phyloP scores from a whole-genome alignment of 2,888 invertebrate species.

The Meteorus cinctellus region DNA sequence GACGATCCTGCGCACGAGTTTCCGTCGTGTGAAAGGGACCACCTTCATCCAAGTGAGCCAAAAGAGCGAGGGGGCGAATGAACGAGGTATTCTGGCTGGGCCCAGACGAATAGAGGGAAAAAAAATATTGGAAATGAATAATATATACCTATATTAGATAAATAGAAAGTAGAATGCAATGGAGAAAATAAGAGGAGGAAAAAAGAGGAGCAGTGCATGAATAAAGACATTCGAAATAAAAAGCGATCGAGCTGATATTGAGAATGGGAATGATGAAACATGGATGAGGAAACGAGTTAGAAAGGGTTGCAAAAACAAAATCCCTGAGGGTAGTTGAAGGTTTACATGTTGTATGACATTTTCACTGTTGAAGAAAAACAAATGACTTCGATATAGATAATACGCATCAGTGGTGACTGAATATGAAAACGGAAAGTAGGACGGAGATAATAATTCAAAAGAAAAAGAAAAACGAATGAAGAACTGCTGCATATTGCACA shows the following conservation, averaged over 20 bases:
- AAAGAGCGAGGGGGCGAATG: background rate
- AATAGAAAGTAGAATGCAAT: conserved; percentile 33
- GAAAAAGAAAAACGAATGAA: too few species aligned
- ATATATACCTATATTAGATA: conserved; percentile 24
- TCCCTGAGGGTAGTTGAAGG: too few species aligned
- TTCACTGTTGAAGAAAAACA: too few species aligned
- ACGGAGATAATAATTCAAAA: too few species aligned
- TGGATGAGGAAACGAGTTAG: too few species aligned
- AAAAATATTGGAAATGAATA: background rate
- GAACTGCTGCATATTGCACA: too few species aligned
- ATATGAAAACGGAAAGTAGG: too few species aligned
- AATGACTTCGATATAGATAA: too few species aligned
- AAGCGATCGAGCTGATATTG: conserved; percentile 32
- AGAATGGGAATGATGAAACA: background rate
- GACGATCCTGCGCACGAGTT: conserved; percentile 42
- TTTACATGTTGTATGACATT: too few species aligned
- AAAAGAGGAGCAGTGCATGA: background rate
- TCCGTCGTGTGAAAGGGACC: conserved; percentile 1
- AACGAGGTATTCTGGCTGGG: background rate
- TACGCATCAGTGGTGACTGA: too few species aligned
- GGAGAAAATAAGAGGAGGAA: conserved; percentile 26
- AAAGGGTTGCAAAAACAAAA: too few species aligned
- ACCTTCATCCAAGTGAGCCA: conserved; percentile 16
- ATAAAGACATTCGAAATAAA: conserved; percentile 18
- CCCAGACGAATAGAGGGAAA: too few species aligned